Evolutionary conservation across 1,140 invertebrate genomes (phyloP), one percentile per base, ranked within the genome.

Genomic region (Limonius californicus): DNA sequence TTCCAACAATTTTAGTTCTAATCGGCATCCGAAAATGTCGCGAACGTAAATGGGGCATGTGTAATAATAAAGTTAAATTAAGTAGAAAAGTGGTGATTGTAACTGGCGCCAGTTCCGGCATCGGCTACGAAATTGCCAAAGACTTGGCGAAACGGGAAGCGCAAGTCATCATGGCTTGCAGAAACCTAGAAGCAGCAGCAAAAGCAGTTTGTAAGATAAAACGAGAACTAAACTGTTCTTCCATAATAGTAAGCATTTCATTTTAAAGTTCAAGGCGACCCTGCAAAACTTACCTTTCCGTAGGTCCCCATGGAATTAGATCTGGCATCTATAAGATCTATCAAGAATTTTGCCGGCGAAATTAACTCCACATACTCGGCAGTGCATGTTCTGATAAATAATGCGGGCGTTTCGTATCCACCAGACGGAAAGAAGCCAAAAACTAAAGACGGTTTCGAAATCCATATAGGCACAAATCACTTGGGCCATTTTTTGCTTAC

Each of bases 401-500:
- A 92, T 76, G 90, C 90, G 35, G 89, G 88, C 8, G 80, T 88
- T 0, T 82, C 81, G 55, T 78, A 82, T 42, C 82, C 84, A 11
- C 72, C 83, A 1, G 23, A 27, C 9, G 77, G 74, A 53, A 67
- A 78, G 54, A 71, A 79, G n/a, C 67, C 74, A 0, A 76, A 76
- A 50, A 94, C 91, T 0, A 78, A 83, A 68, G 92, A 95, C 78
- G 90, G 90, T 0, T 91, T 90, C 78, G 93, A 96, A 78, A 85
- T 87, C 45, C 88, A 92, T 75, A 86, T 92, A 75, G 89, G 87
- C 11, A 85, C 89, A 0, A 92, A 92, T 78, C 87, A 92, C 70
- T 79, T 92, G 35, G 89, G 89, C 12, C 92, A 94, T 71, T 95
- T 94, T 73, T 77, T 93, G n/a, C 76, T 96, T 1, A 95, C 91